These are phyloP conservation scores for Leptarthrus brevirostris DNA, from an alignment of 2,888 invertebrate genomes.

Conservation along the genomic window DNA sequence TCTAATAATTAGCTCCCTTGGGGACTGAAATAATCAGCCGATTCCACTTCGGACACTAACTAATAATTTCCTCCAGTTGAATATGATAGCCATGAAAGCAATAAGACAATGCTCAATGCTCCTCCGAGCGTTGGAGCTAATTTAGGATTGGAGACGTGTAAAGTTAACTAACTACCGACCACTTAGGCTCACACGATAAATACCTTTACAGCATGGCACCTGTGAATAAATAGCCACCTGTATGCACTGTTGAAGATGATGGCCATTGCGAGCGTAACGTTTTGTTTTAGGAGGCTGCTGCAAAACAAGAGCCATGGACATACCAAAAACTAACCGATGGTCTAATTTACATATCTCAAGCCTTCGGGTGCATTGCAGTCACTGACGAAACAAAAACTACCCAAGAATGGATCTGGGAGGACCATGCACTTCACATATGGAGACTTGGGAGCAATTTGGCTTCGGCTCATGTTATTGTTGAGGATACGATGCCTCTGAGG, in stretches of 20 bases:
- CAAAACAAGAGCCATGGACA: conserved; percentile 1
- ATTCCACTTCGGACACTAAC: conserved; percentile 12
- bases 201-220: conserved; percentile 35
- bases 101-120: neutral
- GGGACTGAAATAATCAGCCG: conserved; percentile 47
- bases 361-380: conserved; percentile 51
- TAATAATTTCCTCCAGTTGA: conserved; percentile 27
- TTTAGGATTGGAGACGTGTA: conserved; percentile 13
- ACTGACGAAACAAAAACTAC: conserved; percentile 41
- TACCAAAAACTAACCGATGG: conserved; percentile 42
- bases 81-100: neutral
- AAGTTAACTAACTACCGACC: conserved; percentile 42
- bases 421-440: conserved; percentile 35
- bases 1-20: conserved; percentile 50
- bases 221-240: conserved; percentile 42
- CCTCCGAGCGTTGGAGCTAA: conserved; percentile 15
- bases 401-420: conserved; percentile 31
- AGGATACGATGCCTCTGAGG: conserved; percentile 40
- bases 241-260: neutral
- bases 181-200: conserved; percentile 31
- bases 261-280: conserved; percentile 18
- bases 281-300: conserved; percentile 23
- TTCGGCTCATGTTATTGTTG: conserved; percentile 6
- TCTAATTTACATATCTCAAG: conserved; percentile 52
- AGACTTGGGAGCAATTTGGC: conserved; percentile 39